Conservation (phyloP, 2,113 vertebrate species). For the Charadrius vociferus region DNA sequence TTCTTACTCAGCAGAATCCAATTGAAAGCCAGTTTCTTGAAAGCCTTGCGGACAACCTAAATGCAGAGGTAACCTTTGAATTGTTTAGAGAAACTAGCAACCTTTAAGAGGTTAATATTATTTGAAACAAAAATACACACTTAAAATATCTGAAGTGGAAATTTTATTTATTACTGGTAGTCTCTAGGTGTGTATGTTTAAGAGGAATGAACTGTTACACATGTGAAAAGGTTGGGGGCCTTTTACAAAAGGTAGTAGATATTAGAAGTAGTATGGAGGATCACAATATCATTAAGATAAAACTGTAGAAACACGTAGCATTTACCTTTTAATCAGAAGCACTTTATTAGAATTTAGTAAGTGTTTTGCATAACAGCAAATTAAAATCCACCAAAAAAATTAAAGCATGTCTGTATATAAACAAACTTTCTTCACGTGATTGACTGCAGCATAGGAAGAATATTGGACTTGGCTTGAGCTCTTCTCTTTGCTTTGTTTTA, state of each 20-base stretch:
- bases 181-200: not conserved
- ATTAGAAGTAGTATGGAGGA: not conserved
- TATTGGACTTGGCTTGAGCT: not conserved
- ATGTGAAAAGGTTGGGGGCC: not conserved
- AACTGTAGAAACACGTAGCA: not conserved
- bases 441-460: not conserved
- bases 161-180: not conserved
- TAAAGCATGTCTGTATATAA: not conserved
- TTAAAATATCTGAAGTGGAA: not conserved
- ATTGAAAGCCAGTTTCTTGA: slow-evolving; percentile 97
- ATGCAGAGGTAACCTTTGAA: slow-evolving; percentile 87
- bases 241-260: not conserved
- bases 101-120: not conserved
- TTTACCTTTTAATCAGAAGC: not conserved
- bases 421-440: not conserved
- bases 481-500: not conserved
- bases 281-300: not conserved
- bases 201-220: not conserved
- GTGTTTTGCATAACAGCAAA: not conserved
- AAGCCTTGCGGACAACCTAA: slow-evolving; percentile 95
- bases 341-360: not conserved
- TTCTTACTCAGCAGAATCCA: slow-evolving; percentile 97
- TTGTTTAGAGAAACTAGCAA: not conserved
- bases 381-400: not conserved
- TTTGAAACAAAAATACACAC: not conserved